A percentile compares a stretch with the other conserved stretches of the same genome.
Conservation (phyloP, 2,113 vertebrate genomes). For the Shinisaurus crocodilurus region DNA sequence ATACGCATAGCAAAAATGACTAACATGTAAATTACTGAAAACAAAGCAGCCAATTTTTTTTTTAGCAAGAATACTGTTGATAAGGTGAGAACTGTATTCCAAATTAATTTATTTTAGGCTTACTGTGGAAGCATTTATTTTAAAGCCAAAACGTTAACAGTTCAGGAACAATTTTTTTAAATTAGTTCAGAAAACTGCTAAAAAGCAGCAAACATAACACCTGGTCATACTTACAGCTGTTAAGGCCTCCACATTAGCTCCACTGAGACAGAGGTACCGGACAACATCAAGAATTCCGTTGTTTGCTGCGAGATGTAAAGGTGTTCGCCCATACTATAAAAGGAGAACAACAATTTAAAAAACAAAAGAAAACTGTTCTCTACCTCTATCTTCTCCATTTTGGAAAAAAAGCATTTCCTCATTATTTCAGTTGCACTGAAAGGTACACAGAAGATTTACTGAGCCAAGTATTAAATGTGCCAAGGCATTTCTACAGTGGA, state of each 20-base stretch:
- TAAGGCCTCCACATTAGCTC: conserved; percentile 90
- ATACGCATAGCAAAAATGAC: background rate
- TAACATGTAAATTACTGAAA: background rate
- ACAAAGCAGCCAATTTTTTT: background rate
- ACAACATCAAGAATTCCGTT: conserved; percentile 94
- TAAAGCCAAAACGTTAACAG: background rate
- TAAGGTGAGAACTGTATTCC: background rate
- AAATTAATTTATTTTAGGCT: conserved; percentile 32
- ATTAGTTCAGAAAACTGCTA: conserved; percentile 3
- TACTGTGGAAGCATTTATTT: background rate
- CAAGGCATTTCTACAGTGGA: background rate
- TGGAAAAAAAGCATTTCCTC: background rate
- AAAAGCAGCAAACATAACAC: background rate
- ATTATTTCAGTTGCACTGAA: background rate
- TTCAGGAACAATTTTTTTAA: background rate
- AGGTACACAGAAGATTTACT: background rate
- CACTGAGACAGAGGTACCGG: conserved; percentile 90
- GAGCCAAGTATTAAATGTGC: background rate
- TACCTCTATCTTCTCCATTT: background rate
- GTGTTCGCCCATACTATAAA: conserved; percentile 88
- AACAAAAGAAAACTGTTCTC: background rate
- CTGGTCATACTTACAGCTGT: conserved; percentile 84
- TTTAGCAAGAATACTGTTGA: background rate
- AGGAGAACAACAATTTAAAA: conserved; percentile 13
- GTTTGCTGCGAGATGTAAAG: conserved; percentile 92